Conservation (phyloP, 2,888 invertebrate species). For the Eupithecia tripunctaria region DNA sequence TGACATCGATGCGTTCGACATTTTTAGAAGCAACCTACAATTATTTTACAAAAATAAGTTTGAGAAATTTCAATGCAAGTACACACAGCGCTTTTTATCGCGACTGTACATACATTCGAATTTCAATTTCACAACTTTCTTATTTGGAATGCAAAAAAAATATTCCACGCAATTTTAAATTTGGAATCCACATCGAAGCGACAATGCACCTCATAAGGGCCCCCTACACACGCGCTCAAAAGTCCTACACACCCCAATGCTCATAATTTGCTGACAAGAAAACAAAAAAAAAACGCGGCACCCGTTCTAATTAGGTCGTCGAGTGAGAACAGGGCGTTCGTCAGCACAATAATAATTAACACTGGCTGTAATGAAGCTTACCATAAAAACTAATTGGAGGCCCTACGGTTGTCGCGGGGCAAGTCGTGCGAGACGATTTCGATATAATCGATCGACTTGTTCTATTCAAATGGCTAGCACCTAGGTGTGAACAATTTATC, state of each 20-base stretch:
- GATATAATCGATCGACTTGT: slow-evolving; percentile 60
- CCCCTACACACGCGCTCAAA: slow-evolving; percentile 59
- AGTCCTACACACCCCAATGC: slow-evolving; percentile 69
- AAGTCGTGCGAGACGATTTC: slow-evolving; percentile 57
- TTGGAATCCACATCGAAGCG: slow-evolving; percentile 39
- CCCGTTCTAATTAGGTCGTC: slow-evolving; percentile 82
- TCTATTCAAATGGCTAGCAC: slow-evolving; percentile 36
- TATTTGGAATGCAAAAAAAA: slow-evolving; percentile 16
- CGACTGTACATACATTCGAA: background rate
- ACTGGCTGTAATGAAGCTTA: slow-evolving; percentile 82
- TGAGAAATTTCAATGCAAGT: too few species aligned
- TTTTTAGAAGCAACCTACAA: too few species aligned
- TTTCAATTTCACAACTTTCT: slow-evolving; percentile 7
- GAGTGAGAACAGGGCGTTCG: slow-evolving; percentile 80
- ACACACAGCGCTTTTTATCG: background rate
- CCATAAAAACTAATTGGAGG: slow-evolving; percentile 83
- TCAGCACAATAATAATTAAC: slow-evolving; percentile 84
- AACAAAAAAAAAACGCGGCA: slow-evolving; percentile 73
- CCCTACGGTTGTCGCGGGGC: slow-evolving; percentile 67
- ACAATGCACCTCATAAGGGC: slow-evolving; percentile 41
- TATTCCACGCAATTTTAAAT: slow-evolving; percentile 34
- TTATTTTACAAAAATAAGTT: too few species aligned
- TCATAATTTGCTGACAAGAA: slow-evolving; percentile 76
- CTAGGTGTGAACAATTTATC: slow-evolving; percentile 22
- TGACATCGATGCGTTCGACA: background rate